phyloP scores from a whole-genome alignment of 2,888 invertebrate genomes.

The Cylindroiulus punctatus region DNA sequence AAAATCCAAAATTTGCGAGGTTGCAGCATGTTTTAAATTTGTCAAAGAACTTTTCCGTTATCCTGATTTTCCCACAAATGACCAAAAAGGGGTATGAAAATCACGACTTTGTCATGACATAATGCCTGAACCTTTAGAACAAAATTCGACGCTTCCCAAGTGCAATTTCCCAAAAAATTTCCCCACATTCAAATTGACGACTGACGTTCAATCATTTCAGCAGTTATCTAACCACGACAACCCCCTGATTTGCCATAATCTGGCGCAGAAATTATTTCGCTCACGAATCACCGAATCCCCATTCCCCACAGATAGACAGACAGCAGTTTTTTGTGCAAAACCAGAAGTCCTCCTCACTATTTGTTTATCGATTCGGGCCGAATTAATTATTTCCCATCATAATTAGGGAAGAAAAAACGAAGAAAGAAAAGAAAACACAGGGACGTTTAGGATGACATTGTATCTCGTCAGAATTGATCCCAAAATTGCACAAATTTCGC shows the following conservation, averaged over 20 bases:
- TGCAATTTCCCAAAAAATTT: no score
- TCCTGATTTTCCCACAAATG: no score
- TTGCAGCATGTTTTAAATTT: background rate
- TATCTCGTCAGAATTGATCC: constrained; percentile 34
- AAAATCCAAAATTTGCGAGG: background rate
- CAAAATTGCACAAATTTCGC: constrained; percentile 45
- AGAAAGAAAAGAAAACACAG: constrained; percentile 35
- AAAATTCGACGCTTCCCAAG: no score
- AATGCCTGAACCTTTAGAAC: no score
- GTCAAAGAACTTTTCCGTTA: background rate
- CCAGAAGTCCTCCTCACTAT: constrained; percentile 21
- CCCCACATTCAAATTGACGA: no score
- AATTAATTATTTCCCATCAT: constrained; percentile 47
- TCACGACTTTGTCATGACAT: no score
- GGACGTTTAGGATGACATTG: constrained; percentile 39
- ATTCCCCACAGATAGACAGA: background rate
- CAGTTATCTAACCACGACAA: no score
- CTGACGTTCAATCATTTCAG: no score
- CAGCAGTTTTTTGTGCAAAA: background rate
- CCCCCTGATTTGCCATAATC: no score
- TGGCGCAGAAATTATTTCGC: no score
- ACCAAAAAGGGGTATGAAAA: no score
- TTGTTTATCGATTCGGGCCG: constrained; percentile 37
- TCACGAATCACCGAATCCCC: no score
- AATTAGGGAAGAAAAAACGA: constrained; percentile 12